phyloP scores from a whole-genome alignment of 2,888 invertebrate genomes.

The Ischnus inquisitorius region DNA sequence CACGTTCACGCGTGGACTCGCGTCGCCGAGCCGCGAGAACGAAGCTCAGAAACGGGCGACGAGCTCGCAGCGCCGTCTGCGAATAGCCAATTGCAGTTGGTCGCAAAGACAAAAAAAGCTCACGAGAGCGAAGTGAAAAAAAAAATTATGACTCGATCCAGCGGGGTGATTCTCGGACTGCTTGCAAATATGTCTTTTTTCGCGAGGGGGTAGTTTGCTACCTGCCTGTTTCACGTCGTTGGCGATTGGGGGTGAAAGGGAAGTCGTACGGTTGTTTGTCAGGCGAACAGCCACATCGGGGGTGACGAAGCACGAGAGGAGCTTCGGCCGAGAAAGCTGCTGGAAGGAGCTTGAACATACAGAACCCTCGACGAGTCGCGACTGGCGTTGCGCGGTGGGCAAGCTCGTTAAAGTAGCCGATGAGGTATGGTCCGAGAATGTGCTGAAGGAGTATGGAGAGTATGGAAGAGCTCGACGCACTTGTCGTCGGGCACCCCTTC shows the following conservation, averaged over 20 bases:
- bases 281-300: background rate
- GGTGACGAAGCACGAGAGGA: background rate
- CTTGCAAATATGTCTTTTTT: background rate
- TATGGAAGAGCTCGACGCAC: slow-evolving; percentile 38
- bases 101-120: slow-evolving; percentile 43
- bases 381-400: slow-evolving; percentile 14
- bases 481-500: slow-evolving; percentile 27
- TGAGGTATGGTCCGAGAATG: slow-evolving; percentile 43
- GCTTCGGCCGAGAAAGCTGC: slow-evolving; percentile 14
- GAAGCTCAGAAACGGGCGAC: slow-evolving; percentile 2
- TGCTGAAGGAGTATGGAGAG: slow-evolving; percentile 11
- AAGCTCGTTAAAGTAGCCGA: slow-evolving; percentile 67
- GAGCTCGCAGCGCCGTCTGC: slow-evolving; percentile 26
- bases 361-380: slow-evolving; percentile 13
- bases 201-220: background rate
- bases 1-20: slow-evolving; percentile 61
- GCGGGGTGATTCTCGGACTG: slow-evolving; percentile 1
- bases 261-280: background rate
- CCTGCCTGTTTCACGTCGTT: background rate
- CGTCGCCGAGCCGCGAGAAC: background rate
- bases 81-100: slow-evolving; percentile 29
- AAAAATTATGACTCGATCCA: slow-evolving; percentile 22
- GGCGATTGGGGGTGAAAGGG: background rate
- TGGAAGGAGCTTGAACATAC: slow-evolving; percentile 7
- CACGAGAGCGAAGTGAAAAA: slow-evolving; percentile 13